A percentile compares a stretch with the other conserved stretches of the same genome.
Conservation (phyloP, 2,113 vertebrate genomes). For the Potamarius usumacintae region DNA sequence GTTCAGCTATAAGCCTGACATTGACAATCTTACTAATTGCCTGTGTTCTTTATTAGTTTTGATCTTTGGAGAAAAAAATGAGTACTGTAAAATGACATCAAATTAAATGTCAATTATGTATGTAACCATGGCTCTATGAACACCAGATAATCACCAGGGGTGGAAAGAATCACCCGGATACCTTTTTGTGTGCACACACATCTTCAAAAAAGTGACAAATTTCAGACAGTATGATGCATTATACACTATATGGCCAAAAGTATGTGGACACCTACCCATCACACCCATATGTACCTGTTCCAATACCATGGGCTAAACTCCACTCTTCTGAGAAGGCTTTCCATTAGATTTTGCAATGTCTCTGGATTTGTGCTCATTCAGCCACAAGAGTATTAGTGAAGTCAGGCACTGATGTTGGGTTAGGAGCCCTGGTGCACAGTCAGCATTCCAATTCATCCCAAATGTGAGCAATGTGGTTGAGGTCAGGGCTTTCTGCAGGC, state of each 20-base stretch:
- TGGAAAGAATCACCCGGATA: neutral
- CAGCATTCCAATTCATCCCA: neutral
- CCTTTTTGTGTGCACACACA: neutral
- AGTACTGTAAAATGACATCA: neutral
- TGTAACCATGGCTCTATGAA: neutral
- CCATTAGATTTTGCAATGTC: neutral
- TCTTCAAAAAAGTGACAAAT: neutral
- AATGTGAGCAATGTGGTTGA: neutral
- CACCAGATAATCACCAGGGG: neutral
- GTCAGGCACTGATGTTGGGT: neutral
- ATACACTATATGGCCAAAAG: neutral
- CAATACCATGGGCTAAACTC: neutral
- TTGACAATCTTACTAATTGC: neutral
- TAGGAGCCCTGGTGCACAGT: neutral
- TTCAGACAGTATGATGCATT: neutral
- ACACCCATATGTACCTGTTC: neutral
- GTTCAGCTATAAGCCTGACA: neutral
- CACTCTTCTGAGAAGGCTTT: neutral
- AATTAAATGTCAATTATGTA: neutral
- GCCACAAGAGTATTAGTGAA: neutral
- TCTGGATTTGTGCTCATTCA: neutral
- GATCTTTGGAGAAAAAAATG: neutral
- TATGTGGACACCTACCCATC: neutral
- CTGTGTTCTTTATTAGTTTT: neutral
- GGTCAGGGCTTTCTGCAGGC: neutral